Conservation (phyloP, 2,888 invertebrate genomes). For the Agelastica alni region DNA sequence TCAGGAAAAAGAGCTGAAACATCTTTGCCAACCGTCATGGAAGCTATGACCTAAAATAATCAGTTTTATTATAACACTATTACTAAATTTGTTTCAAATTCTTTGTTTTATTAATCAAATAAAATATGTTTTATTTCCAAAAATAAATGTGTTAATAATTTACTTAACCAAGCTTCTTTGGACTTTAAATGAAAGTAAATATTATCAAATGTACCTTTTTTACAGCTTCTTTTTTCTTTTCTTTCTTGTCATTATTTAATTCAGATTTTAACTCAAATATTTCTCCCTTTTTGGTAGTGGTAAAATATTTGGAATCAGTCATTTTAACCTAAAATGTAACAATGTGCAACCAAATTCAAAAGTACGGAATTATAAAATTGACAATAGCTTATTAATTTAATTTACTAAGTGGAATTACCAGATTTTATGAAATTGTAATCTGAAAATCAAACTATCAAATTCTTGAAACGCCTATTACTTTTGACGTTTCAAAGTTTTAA, state of each 20-base stretch:
- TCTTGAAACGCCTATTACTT: constrained; percentile 26
- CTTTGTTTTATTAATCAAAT: no score
- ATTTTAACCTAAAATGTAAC: constrained; percentile 62
- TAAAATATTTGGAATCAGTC: constrained; percentile 99
- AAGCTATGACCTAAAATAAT: constrained; percentile 87
- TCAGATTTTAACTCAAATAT: constrained; percentile 99
- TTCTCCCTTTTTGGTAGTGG: constrained; percentile 99
- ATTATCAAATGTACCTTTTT: no score
- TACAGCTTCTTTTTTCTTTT: constrained; percentile 99
- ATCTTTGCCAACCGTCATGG: constrained; percentile 99
- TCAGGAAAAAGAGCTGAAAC: constrained; percentile 98
- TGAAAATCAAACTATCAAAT: constrained; percentile 3
- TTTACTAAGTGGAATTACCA: no score
- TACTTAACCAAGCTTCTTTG: no score
- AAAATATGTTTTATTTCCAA: no score
- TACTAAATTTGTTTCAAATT: background rate
- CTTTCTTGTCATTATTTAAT: constrained; percentile 98
- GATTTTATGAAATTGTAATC: background rate
- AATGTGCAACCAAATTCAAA: no score
- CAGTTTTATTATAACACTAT: background rate
- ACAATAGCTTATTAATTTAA: no score
- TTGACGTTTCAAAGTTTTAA: constrained; percentile 25
- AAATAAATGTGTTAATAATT: no score
- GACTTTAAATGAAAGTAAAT: no score
- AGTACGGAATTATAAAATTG: background rate